phyloP scores from a whole-genome alignment of 2,888 invertebrate species.

The Eristalinus aeneus region DNA sequence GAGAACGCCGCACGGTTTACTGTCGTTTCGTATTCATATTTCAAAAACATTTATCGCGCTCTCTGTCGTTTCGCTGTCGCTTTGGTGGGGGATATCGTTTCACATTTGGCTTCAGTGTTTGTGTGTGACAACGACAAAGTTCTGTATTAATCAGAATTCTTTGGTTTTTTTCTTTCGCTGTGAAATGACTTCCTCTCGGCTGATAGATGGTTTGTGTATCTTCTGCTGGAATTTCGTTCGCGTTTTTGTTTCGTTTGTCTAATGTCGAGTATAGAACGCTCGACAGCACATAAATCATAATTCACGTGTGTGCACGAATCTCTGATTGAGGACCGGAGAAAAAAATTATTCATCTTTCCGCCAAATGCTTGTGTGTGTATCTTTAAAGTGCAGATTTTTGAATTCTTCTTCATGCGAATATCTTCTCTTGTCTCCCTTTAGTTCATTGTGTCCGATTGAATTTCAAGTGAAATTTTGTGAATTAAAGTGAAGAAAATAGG shows the following conservation, averaged over 20 bases:
- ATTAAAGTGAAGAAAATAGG: conserved; percentile 4
- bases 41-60: conserved; percentile 39
- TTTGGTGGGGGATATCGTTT: background rate
- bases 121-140: conserved; percentile 31
- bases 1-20: background rate
- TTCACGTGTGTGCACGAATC: conserved; percentile 62
- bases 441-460: conserved; percentile 8
- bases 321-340: too few relatives aligned
- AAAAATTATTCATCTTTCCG: background rate
- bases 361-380: background rate
- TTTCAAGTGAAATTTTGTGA: background rate
- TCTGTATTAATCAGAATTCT: conserved; percentile 45
- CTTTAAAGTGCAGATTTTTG: background rate
- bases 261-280: background rate
- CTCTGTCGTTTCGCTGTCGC: background rate
- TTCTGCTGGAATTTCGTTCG: conserved; percentile 37
- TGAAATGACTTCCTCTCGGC: conserved; percentile 47
- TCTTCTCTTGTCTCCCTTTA: background rate
- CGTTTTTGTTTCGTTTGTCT: background rate
- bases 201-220: conserved; percentile 43
- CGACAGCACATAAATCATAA: conserved; percentile 45
- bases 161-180: background rate
- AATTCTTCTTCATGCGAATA: background rate
- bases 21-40: background rate
- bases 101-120: conserved; percentile 20